phyloP scores from a whole-genome alignment of 2,113 vertebrate species.

The Psophia crepitans region DNA sequence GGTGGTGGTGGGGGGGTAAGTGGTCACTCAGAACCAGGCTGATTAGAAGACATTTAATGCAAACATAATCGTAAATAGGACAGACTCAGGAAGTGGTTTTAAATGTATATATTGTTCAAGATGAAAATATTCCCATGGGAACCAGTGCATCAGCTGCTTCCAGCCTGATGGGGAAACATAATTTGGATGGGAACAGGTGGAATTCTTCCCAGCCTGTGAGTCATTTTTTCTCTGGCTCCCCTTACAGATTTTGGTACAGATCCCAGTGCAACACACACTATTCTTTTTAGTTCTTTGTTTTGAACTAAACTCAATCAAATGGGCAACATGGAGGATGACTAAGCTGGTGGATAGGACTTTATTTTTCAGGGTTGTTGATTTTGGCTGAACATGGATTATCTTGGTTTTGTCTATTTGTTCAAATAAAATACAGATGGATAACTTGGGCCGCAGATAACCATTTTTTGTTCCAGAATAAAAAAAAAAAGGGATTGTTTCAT shows the following conservation, averaged over 20 bases:
- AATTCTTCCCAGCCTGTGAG: slow-evolving; percentile 31
- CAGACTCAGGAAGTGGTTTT: neutral
- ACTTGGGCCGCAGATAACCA: neutral
- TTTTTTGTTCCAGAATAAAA: neutral
- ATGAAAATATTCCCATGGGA: slow-evolving; percentile 36
- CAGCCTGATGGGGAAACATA: neutral
- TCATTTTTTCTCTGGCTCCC: slow-evolving; percentile 40
- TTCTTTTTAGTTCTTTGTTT: slow-evolving; percentile 2
- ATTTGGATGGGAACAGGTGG: slow-evolving; percentile 44
- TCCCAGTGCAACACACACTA: neutral
- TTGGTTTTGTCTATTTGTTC: neutral
- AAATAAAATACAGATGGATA: neutral
- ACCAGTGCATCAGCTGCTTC: slow-evolving; percentile 2
- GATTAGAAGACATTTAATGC: neutral
- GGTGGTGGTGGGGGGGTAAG: neutral
- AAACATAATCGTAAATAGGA: neutral
- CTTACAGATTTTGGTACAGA: neutral
- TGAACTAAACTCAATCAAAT: neutral
- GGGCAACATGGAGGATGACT: neutral
- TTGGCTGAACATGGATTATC: neutral
- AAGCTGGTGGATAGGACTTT: neutral
- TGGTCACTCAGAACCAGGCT: neutral
- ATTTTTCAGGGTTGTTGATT: slow-evolving; percentile 19
- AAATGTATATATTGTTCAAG: neutral
- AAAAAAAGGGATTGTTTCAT: neutral